Percentiles rank a stretch among this genome's conserved stretches.
phyloP scores from a whole-genome alignment of 2,888 invertebrate genomes.

The Dermolepida albohirtum region DNA sequence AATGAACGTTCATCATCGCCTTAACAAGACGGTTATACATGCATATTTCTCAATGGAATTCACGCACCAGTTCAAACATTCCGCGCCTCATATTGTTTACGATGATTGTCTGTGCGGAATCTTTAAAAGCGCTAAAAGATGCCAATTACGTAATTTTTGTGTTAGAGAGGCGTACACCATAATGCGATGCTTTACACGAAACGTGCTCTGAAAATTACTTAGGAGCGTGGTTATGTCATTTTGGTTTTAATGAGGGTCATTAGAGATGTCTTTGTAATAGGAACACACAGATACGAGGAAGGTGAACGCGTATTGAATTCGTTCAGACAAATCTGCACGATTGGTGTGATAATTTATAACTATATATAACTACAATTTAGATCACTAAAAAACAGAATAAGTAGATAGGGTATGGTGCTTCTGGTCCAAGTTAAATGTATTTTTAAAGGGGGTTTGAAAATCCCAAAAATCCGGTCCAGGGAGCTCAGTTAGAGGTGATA shows the following conservation, averaged over 20 bases:
- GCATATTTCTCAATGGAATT: conserved; percentile 9
- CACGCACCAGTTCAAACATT: conserved; percentile 18
- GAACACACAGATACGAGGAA: background rate
- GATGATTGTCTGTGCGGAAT: conserved; percentile 24
- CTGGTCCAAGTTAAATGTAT: too few species aligned
- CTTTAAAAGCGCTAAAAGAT: conserved; percentile 25
- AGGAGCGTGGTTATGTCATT: conserved; percentile 1
- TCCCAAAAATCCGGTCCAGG: too few species aligned
- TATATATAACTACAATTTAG: too few species aligned
- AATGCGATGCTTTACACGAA: conserved; percentile 11
- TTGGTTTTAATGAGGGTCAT: conserved; percentile 20
- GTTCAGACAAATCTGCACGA: background rate
- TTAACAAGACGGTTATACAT: background rate
- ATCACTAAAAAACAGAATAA: too few species aligned
- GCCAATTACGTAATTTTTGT: conserved; percentile 35
- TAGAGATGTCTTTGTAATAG: background rate
- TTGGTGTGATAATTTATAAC: too few species aligned
- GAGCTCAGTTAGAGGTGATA: too few species aligned
- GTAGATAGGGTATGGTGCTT: too few species aligned
- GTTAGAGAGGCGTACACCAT: conserved; percentile 18
- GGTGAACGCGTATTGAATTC: background rate
- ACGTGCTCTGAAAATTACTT: conserved; percentile 31
- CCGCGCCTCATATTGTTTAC: conserved; percentile 10
- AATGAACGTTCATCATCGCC: background rate
- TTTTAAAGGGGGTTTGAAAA: too few species aligned